Evolutionary conservation across 2,888 invertebrate species (phyloP), one percentile per base, ranked within the genome.

Genomic region (Petrophora chlorosata): DNA sequence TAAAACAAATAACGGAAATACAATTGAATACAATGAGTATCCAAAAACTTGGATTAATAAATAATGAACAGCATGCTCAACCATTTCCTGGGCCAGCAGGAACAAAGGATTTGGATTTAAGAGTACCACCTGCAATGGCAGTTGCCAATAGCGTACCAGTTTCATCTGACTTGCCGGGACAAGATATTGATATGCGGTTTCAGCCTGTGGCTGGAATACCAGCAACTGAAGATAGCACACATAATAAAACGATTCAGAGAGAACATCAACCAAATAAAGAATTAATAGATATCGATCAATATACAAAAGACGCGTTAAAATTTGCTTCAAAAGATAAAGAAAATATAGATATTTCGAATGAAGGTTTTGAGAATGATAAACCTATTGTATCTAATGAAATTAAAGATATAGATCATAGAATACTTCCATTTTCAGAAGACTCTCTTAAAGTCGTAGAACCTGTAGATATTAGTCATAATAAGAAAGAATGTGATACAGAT

Each of bases 11-110:
- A 38, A 91, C 91, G 19, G 93, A 93, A 70, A 92, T 93, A 58
- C 93, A 93, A 66, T 73, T 92, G 44, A 93, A 92, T 73, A 92
- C 92, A 5, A 88, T 91, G 80, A 92, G 88, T 61, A 92, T 92
- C 67, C 91, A 91, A 67, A 92, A 91, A 63, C 71, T 91, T 63
- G 91, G 91, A 41, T 78, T 91, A 49, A 90, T 90, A 50, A 88
- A 76, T 60, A 42, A 72, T 63, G 78, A 85, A 56, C 74, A 76
- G 59, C 63, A 65, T 42, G 52, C 72, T 3, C 77, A 73, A 55
- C 67, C 71, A 45, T 79, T 76, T 64, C 35, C 73, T 48, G 61
- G 59, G 50, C 54, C 75, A 49, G 63, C 73, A 43, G 70, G 68
- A 39, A 54, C 76, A 15, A 81, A 90, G 76, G 91, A 91, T 67